These are phyloP conservation scores for Anoplius nigerrimus DNA, from an alignment of 2,888 invertebrate species.

Conservation along the genomic window DNA sequence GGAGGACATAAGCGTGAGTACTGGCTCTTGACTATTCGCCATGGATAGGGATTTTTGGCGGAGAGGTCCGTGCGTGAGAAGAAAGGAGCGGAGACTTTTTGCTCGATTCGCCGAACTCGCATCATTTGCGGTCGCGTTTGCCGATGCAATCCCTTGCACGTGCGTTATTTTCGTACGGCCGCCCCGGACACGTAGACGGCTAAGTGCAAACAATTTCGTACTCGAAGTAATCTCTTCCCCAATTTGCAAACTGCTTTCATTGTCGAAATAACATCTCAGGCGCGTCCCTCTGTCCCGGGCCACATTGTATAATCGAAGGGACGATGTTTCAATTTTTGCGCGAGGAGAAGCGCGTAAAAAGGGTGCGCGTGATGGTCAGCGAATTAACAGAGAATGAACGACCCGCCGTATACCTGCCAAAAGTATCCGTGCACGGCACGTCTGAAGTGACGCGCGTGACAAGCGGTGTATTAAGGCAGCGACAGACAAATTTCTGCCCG, in stretches of 20 bases:
- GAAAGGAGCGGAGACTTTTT: no score
- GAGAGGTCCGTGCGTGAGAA: neutral
- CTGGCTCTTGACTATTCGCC: neutral
- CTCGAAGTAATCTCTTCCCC: no score
- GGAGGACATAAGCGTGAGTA: constrained; percentile 72
- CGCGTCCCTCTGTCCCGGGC: neutral
- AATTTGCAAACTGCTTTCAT: no score
- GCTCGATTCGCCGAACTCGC: no score
- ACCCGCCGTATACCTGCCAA: constrained; percentile 25
- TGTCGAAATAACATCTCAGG: no score
- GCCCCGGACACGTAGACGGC: no score
- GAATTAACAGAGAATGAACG: constrained; percentile 28
- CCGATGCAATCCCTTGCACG: no score
- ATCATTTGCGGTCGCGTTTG: no score
- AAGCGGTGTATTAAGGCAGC: constrained; percentile 51
- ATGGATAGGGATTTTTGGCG: no score
- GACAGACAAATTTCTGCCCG: constrained; percentile 56
- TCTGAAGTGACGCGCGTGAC: constrained; percentile 48
- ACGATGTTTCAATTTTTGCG: neutral
- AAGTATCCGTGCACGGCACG: constrained; percentile 46
- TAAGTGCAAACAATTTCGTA: no score
- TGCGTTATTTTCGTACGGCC: no score
- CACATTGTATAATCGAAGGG: neutral
- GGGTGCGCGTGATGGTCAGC: constrained; percentile 34
- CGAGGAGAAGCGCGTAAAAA: constrained; percentile 14